Base-by-base conservation (phyloP, 2,797 vertebrate genomes). In the Cottoperca gobio region DNA sequence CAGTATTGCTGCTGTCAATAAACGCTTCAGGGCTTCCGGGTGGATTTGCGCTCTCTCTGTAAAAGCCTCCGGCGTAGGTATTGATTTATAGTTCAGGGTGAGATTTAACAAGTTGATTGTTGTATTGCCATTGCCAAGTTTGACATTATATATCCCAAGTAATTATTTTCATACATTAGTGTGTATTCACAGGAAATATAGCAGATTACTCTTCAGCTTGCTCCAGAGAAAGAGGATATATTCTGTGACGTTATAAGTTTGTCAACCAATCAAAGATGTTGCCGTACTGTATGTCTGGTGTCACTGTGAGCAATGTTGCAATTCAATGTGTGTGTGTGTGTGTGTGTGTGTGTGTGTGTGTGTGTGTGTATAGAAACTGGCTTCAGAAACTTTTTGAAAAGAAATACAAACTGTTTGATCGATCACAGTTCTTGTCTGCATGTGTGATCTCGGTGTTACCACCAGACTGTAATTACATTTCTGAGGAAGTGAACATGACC, bases 81-180 rank as follows among this genome's bases (percentile, higher is more conserved):
- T 13, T 49, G 24, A 77, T 76, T 63, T 40, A 13, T 24, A 23
- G 53, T 37, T 58, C 50, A 55, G 12, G 3, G 1, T 45, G 2
- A 54, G 54, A 70, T 23, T 62, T 50, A 69, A 73, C 50, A 39
- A 40, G 50, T 54, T 31, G 21, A 78, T 58, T 72, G 42, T 46
- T 23, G 33, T 31, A 35, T 19, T 46, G 33, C 13, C 21, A n/a
- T 43, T 46, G 28, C 10, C 19, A 17, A 16, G 54, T 49, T 17
- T 45, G 16, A 62, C 21, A 24, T 50, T 21, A 16, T 65, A 21
- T 40, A 42, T 50, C 4, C 3, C 0, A 11, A 53, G 8, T 35
- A 48, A 40, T 45, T 48, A 46, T 24, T 26, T 54, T 40, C 31
- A 52, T 17, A 8, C 8, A 12, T 45, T n/a, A n/a, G 31, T 45